phyloP scores from a whole-genome alignment of 2,113 vertebrate genomes.

The Oenanthe oenanthe region DNA sequence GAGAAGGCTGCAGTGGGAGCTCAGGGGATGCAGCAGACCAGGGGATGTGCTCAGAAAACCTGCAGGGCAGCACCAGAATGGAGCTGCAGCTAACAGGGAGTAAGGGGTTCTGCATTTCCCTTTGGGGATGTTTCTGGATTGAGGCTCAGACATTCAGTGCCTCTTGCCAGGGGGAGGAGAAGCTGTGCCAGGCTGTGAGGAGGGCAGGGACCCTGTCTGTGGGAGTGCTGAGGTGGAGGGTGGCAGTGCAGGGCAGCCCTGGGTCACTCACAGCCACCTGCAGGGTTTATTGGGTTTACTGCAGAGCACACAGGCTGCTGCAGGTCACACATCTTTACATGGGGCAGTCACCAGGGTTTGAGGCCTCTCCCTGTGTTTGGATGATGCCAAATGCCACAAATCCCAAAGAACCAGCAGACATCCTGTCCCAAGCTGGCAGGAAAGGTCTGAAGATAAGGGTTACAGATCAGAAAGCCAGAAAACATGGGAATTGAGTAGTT shows the following conservation, averaged over 20 bases:
- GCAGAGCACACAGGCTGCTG: slow-evolving; percentile 25
- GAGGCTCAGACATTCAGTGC: neutral
- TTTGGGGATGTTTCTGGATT: neutral
- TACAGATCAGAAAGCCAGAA: too few species aligned
- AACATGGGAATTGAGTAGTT: too few species aligned
- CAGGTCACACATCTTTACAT: slow-evolving; percentile 39
- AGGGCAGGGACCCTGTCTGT: neutral
- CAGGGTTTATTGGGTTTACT: neutral
- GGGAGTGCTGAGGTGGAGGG: neutral
- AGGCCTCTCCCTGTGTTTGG: too few species aligned
- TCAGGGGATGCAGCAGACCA: neutral
- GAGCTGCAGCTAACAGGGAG: neutral
- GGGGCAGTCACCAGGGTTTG: neutral
- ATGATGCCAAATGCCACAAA: too few species aligned
- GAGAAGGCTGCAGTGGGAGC: neutral
- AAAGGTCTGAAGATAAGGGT: too few species aligned
- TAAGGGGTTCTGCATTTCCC: neutral
- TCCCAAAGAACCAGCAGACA: too few species aligned
- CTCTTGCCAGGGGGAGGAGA: slow-evolving; percentile 18
- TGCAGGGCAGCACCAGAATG: neutral
- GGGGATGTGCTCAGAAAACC: neutral
- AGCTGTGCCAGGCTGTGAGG: neutral
- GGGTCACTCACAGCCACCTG: too few species aligned
- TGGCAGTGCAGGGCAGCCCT: too few species aligned
- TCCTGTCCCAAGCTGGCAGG: too few species aligned